A percentile compares a stretch with the other conserved stretches of the same genome.
phyloP scores from a whole-genome alignment of 2,888 invertebrate genomes.

The Troilus luridus region DNA sequence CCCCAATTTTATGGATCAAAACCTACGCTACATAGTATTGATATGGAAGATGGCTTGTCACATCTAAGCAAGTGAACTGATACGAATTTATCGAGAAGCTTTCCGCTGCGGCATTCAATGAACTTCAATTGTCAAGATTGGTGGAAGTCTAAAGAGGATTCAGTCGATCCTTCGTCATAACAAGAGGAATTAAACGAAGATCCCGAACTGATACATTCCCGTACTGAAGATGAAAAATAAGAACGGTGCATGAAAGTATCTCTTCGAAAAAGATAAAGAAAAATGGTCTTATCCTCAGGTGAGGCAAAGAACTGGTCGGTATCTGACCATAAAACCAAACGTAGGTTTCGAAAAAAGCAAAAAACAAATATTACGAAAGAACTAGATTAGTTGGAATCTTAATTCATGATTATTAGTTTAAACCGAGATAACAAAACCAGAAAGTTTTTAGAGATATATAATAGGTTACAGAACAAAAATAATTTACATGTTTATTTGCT shows the following conservation, averaged over 20 bases:
- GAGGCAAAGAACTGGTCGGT: neutral
- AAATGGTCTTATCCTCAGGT: neutral
- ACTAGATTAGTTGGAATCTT: too few species aligned
- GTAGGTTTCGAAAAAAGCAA: too few species aligned
- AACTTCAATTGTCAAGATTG: neutral
- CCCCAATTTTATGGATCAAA: too few species aligned
- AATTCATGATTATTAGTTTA: too few species aligned
- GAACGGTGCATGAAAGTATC: neutral
- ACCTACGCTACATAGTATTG: too few species aligned
- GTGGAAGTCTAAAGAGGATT: neutral
- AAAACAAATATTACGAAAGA: too few species aligned
- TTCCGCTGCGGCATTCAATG: neutral
- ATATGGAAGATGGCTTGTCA: too few species aligned
- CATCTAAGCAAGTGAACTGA: too few species aligned
- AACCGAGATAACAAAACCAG: too few species aligned
- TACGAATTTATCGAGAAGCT: neutral
- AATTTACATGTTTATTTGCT: too few species aligned
- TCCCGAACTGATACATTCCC: neutral
- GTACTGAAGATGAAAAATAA: neutral
- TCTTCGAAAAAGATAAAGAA: neutral
- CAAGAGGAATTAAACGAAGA: neutral
- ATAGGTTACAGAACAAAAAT: too few species aligned
- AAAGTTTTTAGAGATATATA: too few species aligned
- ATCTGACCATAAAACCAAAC: neutral
- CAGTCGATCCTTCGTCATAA: neutral